Evolutionary conservation across 2,888 invertebrate species (phyloP).

Genomic region (Disparrhopalites patrizii): DNA sequence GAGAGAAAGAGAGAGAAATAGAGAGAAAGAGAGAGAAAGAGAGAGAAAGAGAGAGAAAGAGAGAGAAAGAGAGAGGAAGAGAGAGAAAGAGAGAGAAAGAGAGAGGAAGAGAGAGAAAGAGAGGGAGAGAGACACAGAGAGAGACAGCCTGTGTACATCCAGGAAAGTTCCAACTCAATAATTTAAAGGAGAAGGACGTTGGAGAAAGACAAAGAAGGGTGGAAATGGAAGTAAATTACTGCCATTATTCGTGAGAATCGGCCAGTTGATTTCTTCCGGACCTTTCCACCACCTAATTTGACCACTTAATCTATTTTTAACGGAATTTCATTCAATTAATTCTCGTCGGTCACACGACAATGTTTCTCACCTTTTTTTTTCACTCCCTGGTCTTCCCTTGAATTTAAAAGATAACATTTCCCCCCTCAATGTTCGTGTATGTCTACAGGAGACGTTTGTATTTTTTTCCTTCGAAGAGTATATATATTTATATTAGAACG

Average conservation of each 20-base stretch:
- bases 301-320: slow-evolving; percentile 2
- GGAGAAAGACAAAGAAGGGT: background rate
- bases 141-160: background rate
- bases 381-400: too few species aligned
- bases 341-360: background rate
- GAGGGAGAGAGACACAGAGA: background rate
- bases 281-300: background rate
- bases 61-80: background rate
- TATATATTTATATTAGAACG: too few species aligned
- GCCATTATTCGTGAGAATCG: slow-evolving; percentile 17
- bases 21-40: too few species aligned
- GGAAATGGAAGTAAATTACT: slow-evolving; percentile 11
- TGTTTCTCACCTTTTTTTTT: background rate
- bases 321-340: background rate
- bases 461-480: too few species aligned
- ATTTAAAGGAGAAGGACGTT: slow-evolving; percentile 9
- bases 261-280: slow-evolving; percentile 13
- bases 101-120: background rate
- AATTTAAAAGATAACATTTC: too few species aligned
- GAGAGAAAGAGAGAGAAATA: too few species aligned
- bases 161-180: background rate
- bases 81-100: background rate
- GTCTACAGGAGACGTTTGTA: too few species aligned
- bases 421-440: too few species aligned
- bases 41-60: too few species aligned